These are phyloP conservation scores for Maconellicoccus hirsutus DNA, from an alignment of 1,140 invertebrate genomes.

Conservation along the genomic window DNA sequence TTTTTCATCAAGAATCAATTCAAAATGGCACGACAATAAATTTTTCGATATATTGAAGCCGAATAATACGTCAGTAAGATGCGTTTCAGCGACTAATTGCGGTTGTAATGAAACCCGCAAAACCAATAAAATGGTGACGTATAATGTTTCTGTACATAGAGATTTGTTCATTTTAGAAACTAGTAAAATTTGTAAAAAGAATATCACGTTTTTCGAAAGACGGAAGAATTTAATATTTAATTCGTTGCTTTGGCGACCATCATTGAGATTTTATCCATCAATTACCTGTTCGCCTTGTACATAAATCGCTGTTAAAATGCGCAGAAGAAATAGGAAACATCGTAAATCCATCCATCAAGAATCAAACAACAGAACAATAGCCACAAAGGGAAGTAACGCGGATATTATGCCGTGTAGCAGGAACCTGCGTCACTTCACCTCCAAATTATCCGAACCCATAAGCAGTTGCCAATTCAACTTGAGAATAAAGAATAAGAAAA, in stretches of 20 bases:
- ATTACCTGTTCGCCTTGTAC: neutral
- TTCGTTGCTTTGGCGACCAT: neutral
- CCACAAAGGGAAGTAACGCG: neutral
- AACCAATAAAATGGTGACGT: constrained; percentile 7
- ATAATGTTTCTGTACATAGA: neutral
- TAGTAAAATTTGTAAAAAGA: neutral
- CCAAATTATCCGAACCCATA: neutral
- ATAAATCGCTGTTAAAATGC: neutral
- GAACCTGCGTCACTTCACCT: neutral
- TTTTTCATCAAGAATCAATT: neutral
- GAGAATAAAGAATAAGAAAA: neutral
- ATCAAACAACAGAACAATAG: neutral
- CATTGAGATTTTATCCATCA: neutral
- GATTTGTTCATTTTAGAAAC: neutral
- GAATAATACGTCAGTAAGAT: neutral
- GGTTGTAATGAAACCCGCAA: constrained; percentile 3
- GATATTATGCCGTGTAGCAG: neutral
- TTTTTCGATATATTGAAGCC: neutral
- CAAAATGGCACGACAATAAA: neutral
- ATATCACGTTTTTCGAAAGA: neutral
- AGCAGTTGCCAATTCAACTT: neutral
- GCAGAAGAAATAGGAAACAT: neutral
- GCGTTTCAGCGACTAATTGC: neutral
- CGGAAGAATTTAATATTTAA: neutral
- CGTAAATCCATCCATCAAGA: neutral